Percentiles rank a stretch among this genome's conserved stretches.
Evolutionary conservation across 2,113 vertebrate genomes (phyloP).

Genomic region (Pituophis catenifer): DNA sequence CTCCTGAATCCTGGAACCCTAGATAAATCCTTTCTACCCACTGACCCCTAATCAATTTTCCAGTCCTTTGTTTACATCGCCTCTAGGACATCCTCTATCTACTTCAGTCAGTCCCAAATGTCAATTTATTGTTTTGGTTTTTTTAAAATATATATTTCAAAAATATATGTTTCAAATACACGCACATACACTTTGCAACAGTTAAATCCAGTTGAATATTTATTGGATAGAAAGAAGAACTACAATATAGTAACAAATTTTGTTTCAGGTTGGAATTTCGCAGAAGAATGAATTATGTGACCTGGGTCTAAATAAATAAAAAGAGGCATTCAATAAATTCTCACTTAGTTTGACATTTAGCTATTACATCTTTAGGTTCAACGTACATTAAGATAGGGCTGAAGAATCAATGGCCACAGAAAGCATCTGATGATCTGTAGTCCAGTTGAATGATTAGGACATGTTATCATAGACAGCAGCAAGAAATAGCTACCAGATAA

Average conservation of each 20-base stretch:
- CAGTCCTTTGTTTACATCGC: background rate
- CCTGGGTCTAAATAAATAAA: slow-evolving; percentile 36
- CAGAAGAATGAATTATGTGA: slow-evolving; percentile 40
- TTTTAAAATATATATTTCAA: background rate
- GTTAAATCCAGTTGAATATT: slow-evolving; percentile 18
- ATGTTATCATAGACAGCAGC: slow-evolving; percentile 17
- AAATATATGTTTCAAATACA: background rate
- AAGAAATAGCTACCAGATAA: slow-evolving; percentile 24
- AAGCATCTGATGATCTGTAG: slow-evolving; percentile 7
- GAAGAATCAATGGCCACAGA: slow-evolving; percentile 10
- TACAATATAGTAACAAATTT: slow-evolving; percentile 11
- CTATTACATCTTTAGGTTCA: slow-evolving; percentile 39
- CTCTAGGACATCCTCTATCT: background rate
- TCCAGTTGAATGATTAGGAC: slow-evolving; percentile 38
- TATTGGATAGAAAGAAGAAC: slow-evolving; percentile 28
- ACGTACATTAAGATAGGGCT: slow-evolving; percentile 25
- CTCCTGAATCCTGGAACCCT: slow-evolving; percentile 10
- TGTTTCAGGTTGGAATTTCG: slow-evolving; percentile 40
- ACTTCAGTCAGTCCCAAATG: background rate
- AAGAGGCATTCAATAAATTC: slow-evolving; percentile 29
- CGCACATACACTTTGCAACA: background rate
- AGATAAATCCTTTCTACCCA: slow-evolving; percentile 31
- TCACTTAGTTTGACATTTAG: slow-evolving; percentile 38
- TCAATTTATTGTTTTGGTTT: background rate
- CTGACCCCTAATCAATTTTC: slow-evolving; percentile 14